Evolutionary conservation across 2,888 invertebrate species (phyloP), one percentile per base, ranked within the genome.

Genomic region (Caradrina kadenii): DNA sequence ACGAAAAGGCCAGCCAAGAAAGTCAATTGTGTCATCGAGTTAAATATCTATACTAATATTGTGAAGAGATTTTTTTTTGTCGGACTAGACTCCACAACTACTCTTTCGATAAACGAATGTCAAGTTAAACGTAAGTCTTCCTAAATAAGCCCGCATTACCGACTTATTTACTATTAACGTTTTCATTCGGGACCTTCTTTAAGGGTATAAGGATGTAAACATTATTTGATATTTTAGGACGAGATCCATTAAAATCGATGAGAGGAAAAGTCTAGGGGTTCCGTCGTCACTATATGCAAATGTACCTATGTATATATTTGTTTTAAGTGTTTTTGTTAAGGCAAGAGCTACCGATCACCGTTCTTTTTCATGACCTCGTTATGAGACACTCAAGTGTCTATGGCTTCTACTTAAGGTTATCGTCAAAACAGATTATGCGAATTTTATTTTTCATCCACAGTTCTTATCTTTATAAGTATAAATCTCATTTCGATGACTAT

Each of bases 221-320:
- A 84, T 73, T 72, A 80, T 82, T 87, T 89, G 91, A 87, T 91
- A 78, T 89, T 90, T 91, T 91, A 91, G 91, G 91, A 88, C 87
- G 69, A 79, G 77, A 68, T 83, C 88, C 88, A 90, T 91, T 88
- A 88, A 87, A 85, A 82, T 87, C 19, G 82, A 76, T 84, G 64
- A 82, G 79, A 83, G 82, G 72, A 86, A 83, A 80, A 80, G 81
- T 71, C 71, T 78, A 72, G 69, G 73, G 72, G 63, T 42, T 64
- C 71, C 39, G 10, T 49, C 61, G 15, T 17, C 35, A 53, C 49
- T 50, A 50, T 76, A 71, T 45, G 71, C 49, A 64, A 45, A 71
- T 53, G 15, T 56, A 45, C 45, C 4, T 45, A 50, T 42, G 39
- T 64, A 52, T 35, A 1, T 58, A 49, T 66, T 22, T 72, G 52